Conservation (phyloP, 1,140 invertebrate species). For the Bombus picipes region DNA sequence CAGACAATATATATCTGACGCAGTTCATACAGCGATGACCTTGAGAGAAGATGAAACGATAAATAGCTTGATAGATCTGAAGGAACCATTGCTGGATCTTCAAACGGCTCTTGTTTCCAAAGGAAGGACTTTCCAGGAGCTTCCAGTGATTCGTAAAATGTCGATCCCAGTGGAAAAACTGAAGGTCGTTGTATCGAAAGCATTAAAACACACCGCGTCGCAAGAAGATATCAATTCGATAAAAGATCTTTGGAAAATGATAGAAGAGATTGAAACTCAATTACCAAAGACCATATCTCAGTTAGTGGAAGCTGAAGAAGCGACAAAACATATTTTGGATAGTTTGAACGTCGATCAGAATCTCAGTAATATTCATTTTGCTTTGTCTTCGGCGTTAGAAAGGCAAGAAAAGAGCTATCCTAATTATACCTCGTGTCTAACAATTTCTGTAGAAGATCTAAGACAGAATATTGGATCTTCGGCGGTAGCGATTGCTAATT, state of each 20-base stretch:
- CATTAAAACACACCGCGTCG: constrained; percentile 52
- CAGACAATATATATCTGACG: constrained; percentile 72
- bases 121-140: constrained; percentile 53
- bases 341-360: constrained; percentile 64
- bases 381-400: constrained; percentile 70
- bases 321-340: constrained; percentile 51
- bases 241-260: constrained; percentile 60
- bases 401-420: constrained; percentile 46
- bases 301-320: constrained; percentile 25
- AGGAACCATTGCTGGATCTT: constrained; percentile 72
- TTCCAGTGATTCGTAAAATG: constrained; percentile 66
- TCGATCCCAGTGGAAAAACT: constrained; percentile 66
- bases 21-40: constrained; percentile 73
- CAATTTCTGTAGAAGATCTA: constrained; percentile 69
- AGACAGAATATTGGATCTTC: constrained; percentile 67
- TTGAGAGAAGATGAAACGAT: constrained; percentile 73
- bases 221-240: constrained; percentile 59
- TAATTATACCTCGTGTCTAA: constrained; percentile 48
- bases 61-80: constrained; percentile 70
- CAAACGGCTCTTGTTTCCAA: constrained; percentile 63
- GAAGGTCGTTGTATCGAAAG: constrained; percentile 64
- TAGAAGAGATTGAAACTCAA: constrained; percentile 71
- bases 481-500: constrained; percentile 60
- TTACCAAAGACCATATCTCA: constrained; percentile 62
- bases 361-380: constrained; percentile 70